Conservation (phyloP, 2,888 invertebrate species). For the Callyntrura sp. region DNA sequence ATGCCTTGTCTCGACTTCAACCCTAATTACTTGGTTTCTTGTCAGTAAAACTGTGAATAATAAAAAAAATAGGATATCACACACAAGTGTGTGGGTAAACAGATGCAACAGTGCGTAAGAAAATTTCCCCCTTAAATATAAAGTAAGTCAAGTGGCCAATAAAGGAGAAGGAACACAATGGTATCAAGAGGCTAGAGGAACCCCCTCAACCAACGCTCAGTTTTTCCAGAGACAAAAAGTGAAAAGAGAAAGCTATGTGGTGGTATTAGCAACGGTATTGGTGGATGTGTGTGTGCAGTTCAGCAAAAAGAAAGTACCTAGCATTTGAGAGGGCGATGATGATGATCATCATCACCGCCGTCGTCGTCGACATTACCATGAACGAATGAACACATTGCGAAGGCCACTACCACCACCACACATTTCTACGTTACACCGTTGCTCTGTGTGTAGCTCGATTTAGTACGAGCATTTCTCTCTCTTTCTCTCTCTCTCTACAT, state of each 20-base stretch:
- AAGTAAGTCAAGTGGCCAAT: slow-evolving; percentile 74
- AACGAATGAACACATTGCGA: neutral
- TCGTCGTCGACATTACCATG: slow-evolving; percentile 45
- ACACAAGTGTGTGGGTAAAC: too few species aligned
- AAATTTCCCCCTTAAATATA: slow-evolving; percentile 60
- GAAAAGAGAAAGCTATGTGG: slow-evolving; percentile 47
- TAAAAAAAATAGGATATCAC: too few species aligned
- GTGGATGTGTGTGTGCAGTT: neutral
- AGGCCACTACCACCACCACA: neutral
- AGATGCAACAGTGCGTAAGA: slow-evolving; percentile 72
- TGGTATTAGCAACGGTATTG: too few species aligned
- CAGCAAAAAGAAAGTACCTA: neutral
- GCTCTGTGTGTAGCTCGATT: neutral
- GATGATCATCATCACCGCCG: slow-evolving; percentile 48
- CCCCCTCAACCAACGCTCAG: neutral
- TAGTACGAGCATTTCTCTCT: neutral
- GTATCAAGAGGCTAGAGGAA: slow-evolving; percentile 31
- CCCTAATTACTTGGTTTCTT: too few species aligned
- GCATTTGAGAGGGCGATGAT: too few species aligned
- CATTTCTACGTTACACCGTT: neutral
- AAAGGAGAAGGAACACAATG: slow-evolving; percentile 55
- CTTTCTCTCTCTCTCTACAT: neutral
- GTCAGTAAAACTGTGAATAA: too few species aligned
- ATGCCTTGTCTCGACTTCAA: too few species aligned
- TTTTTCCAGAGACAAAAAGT: neutral